Conservation (phyloP, 2,797 vertebrate genomes). For the Clamator glandarius region DNA sequence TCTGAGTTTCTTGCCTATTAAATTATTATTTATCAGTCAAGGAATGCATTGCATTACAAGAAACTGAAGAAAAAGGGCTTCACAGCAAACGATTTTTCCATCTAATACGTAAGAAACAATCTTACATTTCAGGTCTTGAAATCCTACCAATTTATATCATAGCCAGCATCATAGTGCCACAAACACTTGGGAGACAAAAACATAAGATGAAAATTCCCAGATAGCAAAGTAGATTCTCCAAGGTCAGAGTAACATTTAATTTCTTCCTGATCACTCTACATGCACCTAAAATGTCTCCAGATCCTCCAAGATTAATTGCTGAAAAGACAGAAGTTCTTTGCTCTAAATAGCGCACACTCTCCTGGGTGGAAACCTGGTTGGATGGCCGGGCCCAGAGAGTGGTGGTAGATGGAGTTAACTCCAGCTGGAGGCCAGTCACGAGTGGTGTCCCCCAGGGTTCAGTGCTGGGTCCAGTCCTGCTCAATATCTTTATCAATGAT, state of each 20-base stretch:
- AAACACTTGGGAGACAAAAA: neutral
- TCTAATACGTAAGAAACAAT: neutral
- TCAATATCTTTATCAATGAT: too few relatives aligned
- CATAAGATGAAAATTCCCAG: neutral
- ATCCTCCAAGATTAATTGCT: conserved; percentile 3
- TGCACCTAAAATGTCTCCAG: neutral
- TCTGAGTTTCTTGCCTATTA: neutral
- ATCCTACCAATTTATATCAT: neutral
- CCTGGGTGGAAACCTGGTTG: too few relatives aligned
- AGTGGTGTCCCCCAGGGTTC: too few relatives aligned
- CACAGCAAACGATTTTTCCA: neutral
- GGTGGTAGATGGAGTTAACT: too few relatives aligned
- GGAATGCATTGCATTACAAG: neutral
- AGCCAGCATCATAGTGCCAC: neutral
- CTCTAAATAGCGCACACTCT: neutral
- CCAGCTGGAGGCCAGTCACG: too few relatives aligned
- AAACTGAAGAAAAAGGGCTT: neutral
- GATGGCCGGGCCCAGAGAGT: too few relatives aligned
- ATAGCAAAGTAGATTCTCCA: neutral
- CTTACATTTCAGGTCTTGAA: neutral
- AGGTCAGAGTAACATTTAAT: neutral
- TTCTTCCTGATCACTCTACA: neutral
- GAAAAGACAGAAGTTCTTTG: neutral
- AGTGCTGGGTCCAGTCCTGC: too few relatives aligned
- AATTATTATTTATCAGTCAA: neutral